Evolutionary conservation across 2,888 invertebrate genomes (phyloP), one percentile per base, ranked within the genome.

Genomic region (Tetropium fuscum): DNA sequence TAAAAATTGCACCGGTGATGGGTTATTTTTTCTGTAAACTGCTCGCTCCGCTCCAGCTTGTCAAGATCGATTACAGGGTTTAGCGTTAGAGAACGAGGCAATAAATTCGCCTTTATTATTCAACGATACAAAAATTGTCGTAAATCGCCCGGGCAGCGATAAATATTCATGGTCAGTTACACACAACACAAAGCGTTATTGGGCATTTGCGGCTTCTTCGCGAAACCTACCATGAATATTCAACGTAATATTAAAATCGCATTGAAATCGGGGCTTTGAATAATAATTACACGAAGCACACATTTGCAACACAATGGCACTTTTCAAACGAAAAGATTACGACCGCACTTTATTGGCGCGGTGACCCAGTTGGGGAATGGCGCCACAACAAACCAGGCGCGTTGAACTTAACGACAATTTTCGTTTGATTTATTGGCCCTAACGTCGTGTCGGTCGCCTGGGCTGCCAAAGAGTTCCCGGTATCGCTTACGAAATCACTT

Each of bases 361-460:
- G 22, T 48, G 48, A 48, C 48, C 48, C 15, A 22, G 25, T 13
- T 15, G 48, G 36, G n/a, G 38, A 48, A 48, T 36, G 48, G 48
- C 48, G 22, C 36, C 36, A 22, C 22, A 48, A 36, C 36, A 19
- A 36, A 48, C 22, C 48, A 25, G 27, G 44, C 44, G 11, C 44
- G 25, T 27, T 44, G 44, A 48, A 48, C 48, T 36, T 48, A 36
- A 36, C 38, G 36, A 48, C 36, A 48, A 36, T 22, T 48, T 36
- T 16, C 20, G 38, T n/a, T 36, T 22, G 48, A 48, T 48, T 34
- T 36, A 48, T 36, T 22, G 11, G 15, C 48, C 22, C 36, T 48
- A 48, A 48, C 48, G 48, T 48, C 48, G 38, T 44, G 19, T 44
- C 27, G n/a, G 27, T 27, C n/a, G n/a, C n/a, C n/a, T n/a, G n/a